Evolutionary conservation across 2,113 vertebrate genomes (phyloP).

Genomic region (Hypocryptadius cinnamomeus): DNA sequence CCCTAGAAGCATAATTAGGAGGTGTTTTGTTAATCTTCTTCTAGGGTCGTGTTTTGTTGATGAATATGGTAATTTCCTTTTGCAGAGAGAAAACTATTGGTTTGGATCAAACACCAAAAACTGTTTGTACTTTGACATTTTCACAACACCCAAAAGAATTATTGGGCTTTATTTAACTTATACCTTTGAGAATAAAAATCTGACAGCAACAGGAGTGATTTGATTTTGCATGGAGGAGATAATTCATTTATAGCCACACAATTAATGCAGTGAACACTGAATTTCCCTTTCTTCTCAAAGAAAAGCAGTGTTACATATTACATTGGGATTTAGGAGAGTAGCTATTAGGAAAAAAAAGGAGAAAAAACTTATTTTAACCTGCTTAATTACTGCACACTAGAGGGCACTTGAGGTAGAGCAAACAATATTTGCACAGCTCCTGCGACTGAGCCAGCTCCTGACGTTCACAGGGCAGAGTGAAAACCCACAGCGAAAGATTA

Average conservation of each 20-base stretch:
- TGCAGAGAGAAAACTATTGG: background rate
- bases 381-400: constrained; percentile 81
- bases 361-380: constrained; percentile 37
- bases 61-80: constrained; percentile 29
- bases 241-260: background rate
- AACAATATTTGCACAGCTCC: constrained; percentile 31
- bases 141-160: background rate
- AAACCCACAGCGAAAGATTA: background rate
- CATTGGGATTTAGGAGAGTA: background rate
- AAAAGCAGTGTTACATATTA: background rate
- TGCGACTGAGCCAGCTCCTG: background rate
- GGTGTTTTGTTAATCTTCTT: background rate
- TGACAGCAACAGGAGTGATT: background rate
- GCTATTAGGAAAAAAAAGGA: background rate
- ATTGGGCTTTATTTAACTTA: background rate
- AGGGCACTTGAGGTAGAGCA: constrained; percentile 83
- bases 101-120: background rate
- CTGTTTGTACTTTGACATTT: background rate
- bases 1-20: background rate
- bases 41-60: background rate
- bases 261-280: background rate
- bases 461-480: background rate
- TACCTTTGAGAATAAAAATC: background rate
- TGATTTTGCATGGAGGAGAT: background rate
- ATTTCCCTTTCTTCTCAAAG: background rate